Evolutionary conservation across 2,888 invertebrate genomes (phyloP).

Genomic region (Podabrus alpinus): DNA sequence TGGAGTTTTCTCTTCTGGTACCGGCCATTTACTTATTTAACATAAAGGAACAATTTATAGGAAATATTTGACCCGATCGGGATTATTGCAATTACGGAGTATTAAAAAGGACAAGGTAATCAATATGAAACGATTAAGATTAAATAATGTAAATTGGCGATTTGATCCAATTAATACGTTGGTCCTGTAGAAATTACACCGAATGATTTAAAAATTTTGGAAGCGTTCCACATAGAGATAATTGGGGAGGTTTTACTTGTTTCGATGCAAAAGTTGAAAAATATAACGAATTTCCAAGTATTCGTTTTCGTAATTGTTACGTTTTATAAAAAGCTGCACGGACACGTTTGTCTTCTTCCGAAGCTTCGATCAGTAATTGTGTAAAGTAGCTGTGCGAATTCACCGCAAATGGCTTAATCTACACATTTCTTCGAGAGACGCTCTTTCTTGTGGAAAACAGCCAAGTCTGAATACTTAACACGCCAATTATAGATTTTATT

Average conservation of each 20-base stretch:
- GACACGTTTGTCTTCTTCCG: constrained; percentile 47
- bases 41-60: background rate
- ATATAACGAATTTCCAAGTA: constrained; percentile 42
- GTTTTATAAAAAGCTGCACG: constrained; percentile 48
- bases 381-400: constrained; percentile 47
- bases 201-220: background rate
- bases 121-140: background rate
- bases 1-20: background rate
- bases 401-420: constrained; percentile 49
- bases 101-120: background rate
- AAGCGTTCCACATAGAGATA: background rate
- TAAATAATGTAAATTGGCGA: background rate
- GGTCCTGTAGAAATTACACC: background rate
- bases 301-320: constrained; percentile 48
- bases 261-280: background rate
- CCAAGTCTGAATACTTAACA: constrained; percentile 9
- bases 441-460: constrained; percentile 14
- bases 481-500: constrained; percentile 14
- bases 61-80: background rate
- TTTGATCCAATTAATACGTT: background rate
- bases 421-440: constrained; percentile 43
- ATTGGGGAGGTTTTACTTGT: background rate
- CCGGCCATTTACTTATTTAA: background rate
- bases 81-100: background rate
- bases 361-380: constrained; percentile 44